phyloP scores from a whole-genome alignment of 2,797 vertebrate genomes.

The Anas capensis region DNA sequence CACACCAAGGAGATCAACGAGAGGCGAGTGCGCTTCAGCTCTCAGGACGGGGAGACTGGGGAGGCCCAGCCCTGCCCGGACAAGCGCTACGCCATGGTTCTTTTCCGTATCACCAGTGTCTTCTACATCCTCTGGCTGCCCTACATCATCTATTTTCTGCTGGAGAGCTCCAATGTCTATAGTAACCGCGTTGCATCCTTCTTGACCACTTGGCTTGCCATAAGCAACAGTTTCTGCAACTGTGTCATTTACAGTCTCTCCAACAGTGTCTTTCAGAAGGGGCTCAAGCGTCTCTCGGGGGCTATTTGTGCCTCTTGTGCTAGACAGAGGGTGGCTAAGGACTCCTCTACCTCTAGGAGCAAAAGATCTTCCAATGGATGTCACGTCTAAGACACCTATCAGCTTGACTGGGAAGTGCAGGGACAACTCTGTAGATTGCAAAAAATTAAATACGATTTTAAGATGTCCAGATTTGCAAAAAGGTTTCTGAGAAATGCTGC shows the following conservation, averaged over 20 bases:
- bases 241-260: conserved; percentile 99
- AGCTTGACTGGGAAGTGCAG: conserved; percentile 47
- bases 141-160: conserved; percentile 96
- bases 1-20: conserved; percentile 97
- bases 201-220: conserved; percentile 97
- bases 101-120: conserved; percentile 97
- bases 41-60: conserved; percentile 83
- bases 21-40: conserved; percentile 91
- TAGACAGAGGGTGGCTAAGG: conserved; percentile 86
- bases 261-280: conserved; percentile 96
- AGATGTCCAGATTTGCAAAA: conserved; percentile 73
- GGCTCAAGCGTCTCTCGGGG: conserved; percentile 90
- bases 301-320: conserved; percentile 89
- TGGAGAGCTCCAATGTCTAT: conserved; percentile 93
- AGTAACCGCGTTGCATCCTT: conserved; percentile 90
- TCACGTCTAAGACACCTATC: conserved; percentile 78
- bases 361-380: conserved; percentile 80
- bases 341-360: conserved; percentile 82
- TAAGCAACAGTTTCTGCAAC: conserved; percentile 99
- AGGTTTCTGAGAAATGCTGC: conserved; percentile 72
- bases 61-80: conserved; percentile 89
- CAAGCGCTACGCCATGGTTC: conserved; percentile 94
- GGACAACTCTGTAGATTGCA: conserved; percentile 44
- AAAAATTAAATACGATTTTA: conserved; percentile 41
- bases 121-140: conserved; percentile 98